phyloP scores from a whole-genome alignment of 2,888 invertebrate species.

The Pammene fasciana region DNA sequence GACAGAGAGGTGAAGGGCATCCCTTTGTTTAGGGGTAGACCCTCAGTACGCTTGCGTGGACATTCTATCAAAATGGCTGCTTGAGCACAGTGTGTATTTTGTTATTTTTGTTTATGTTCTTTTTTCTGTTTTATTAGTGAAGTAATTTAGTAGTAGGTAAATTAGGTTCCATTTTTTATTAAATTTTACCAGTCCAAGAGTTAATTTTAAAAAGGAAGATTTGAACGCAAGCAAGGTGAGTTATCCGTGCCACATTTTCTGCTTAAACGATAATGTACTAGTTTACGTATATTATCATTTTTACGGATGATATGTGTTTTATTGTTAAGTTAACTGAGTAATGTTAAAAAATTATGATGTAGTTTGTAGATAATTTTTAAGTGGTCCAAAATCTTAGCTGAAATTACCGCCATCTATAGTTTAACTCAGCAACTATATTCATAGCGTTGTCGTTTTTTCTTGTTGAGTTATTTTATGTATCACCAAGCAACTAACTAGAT shows the following conservation, averaged over 20 bases:
- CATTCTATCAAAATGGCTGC: constrained; percentile 77
- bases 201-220: not conserved
- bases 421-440: constrained; percentile 6
- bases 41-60: constrained; percentile 63
- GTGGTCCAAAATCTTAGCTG: not conserved
- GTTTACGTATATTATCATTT: too few relatives aligned
- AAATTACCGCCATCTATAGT: constrained; percentile 33
- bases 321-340: too few relatives aligned
- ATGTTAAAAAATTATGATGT: too few relatives aligned
- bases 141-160: not conserved
- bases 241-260: too few relatives aligned
- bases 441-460: not conserved
- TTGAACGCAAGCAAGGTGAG: not conserved
- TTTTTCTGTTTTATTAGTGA: constrained; percentile 1
- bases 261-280: too few relatives aligned
- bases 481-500: not conserved
- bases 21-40: constrained; percentile 64
- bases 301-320: too few relatives aligned
- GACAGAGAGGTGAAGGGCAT: constrained; percentile 58
- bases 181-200: not conserved
- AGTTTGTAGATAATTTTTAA: too few relatives aligned
- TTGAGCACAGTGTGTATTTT: constrained; percentile 60
- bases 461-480: not conserved
- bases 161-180: not conserved
- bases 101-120: constrained; percentile 47